phyloP scores from a whole-genome alignment of 1,140 invertebrate species.

The Danaus plexippus region DNA sequence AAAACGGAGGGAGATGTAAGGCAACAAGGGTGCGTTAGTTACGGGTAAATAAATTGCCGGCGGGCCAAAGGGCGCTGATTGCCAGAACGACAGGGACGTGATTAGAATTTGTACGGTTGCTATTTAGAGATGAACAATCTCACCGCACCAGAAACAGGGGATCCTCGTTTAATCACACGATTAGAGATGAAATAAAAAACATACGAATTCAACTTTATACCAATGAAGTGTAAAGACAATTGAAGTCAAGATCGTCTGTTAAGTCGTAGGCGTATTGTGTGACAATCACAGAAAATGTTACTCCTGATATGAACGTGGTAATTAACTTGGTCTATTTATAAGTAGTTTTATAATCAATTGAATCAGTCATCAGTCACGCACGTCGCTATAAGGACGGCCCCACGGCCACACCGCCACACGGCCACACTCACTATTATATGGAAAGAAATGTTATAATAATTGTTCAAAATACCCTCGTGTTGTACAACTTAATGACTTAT shows the following conservation, averaged over 20 bases:
- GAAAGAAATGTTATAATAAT: too few relatives aligned
- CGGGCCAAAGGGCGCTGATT: conserved; percentile 33
- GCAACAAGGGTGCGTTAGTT: conserved; percentile 25
- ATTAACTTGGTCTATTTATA: too few relatives aligned
- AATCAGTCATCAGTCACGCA: conserved; percentile 34
- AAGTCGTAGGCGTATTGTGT: too few relatives aligned
- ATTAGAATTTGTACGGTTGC: conserved; percentile 30
- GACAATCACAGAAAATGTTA: too few relatives aligned
- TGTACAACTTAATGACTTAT: conserved; percentile 1
- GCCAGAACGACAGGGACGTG: conserved; percentile 18
- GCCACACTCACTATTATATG: conserved; percentile 22
- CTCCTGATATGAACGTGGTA: too few relatives aligned
- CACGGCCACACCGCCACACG: conserved; percentile 21
- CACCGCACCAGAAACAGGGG: conserved; percentile 1
- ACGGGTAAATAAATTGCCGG: conserved; percentile 27
- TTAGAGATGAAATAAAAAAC: conserved; percentile 3
- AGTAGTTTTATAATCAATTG: too few relatives aligned
- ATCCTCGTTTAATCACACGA: conserved; percentile 13
- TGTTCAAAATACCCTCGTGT: too few relatives aligned
- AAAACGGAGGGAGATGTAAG: neutral
- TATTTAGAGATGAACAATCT: conserved; percentile 14
- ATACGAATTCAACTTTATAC: too few relatives aligned
- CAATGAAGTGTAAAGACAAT: too few relatives aligned
- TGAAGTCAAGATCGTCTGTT: too few relatives aligned
- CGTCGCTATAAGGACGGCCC: conserved; percentile 31